Conservation (phyloP, 2,113 vertebrate species). For the Callocephalon fimbriatum region DNA sequence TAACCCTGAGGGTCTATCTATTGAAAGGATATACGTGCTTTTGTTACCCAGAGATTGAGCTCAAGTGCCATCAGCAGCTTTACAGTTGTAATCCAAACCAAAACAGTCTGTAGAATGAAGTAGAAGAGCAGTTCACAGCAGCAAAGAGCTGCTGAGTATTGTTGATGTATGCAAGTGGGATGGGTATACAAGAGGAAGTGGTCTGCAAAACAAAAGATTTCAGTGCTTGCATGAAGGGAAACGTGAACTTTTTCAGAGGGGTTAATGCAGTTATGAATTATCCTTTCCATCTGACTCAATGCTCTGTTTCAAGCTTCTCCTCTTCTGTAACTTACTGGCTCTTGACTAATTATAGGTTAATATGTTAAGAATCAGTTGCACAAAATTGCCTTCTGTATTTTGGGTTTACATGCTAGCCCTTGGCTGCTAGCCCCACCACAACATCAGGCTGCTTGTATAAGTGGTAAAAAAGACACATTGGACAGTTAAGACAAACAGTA, state of each 20-base stretch:
- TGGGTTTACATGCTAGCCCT: constrained; percentile 21
- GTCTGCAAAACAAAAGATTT: constrained; percentile 1
- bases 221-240: background rate
- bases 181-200: background rate
- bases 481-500: constrained; percentile 83
- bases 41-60: background rate
- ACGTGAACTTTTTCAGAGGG: background rate
- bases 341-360: constrained; percentile 74
- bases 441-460: constrained; percentile 69
- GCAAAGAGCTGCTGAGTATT: background rate
- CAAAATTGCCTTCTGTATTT: constrained; percentile 67
- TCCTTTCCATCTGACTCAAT: constrained; percentile 15
- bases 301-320: constrained; percentile 18
- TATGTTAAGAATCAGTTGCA: constrained; percentile 38
- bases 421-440: constrained; percentile 73
- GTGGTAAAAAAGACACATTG: constrained; percentile 64
- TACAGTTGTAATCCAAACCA: background rate
- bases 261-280: constrained; percentile 10
- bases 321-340: constrained; percentile 17
- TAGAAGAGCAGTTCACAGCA: background rate
- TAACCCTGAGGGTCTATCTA: rapidly evolving
- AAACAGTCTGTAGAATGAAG: background rate
- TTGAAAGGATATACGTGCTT: background rate
- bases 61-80: background rate
- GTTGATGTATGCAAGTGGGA: background rate